phyloP scores from a whole-genome alignment of 2,888 invertebrate species.

The Acronicta leporina region DNA sequence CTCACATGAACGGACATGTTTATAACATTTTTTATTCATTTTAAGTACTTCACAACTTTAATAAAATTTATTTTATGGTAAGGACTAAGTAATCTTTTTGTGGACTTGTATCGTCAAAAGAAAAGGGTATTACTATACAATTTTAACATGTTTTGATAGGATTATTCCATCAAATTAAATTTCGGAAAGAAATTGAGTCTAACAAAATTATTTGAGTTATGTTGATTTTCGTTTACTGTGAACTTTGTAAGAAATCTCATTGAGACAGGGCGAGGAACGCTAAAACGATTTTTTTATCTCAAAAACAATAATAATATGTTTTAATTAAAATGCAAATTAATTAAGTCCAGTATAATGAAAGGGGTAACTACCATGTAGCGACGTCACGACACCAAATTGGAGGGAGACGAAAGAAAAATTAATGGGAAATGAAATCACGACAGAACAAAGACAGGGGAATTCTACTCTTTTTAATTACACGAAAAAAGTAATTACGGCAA shows the following conservation, averaged over 20 bases:
- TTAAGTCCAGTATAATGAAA: conserved; percentile 87
- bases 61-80: conserved; percentile 7
- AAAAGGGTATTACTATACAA: conserved; percentile 17
- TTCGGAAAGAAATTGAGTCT: conserved; percentile 35
- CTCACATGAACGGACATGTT: conserved; percentile 24
- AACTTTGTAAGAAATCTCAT: conserved; percentile 58
- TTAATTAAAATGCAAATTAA: conserved; percentile 88
- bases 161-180: conserved; percentile 40
- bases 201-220: conserved; percentile 46
- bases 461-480: conserved; percentile 89
- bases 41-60: background rate
- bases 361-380: conserved; percentile 86
- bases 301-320: conserved; percentile 80
- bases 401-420: conserved; percentile 90
- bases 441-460: conserved; percentile 88
- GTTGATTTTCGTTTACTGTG: conserved; percentile 47
- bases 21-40: conserved; percentile 10
- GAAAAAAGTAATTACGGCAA: conserved; percentile 89
- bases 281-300: conserved; percentile 66
- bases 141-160: conserved; percentile 38
- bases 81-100: conserved; percentile 15
- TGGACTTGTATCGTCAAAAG: conserved; percentile 2
- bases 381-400: conserved; percentile 88
- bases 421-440: conserved; percentile 89
- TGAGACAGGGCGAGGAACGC: conserved; percentile 59